A percentile compares a stretch with the other conserved stretches of the same genome.
phyloP scores from a whole-genome alignment of 1,140 invertebrate genomes.

The Physella acuta region DNA sequence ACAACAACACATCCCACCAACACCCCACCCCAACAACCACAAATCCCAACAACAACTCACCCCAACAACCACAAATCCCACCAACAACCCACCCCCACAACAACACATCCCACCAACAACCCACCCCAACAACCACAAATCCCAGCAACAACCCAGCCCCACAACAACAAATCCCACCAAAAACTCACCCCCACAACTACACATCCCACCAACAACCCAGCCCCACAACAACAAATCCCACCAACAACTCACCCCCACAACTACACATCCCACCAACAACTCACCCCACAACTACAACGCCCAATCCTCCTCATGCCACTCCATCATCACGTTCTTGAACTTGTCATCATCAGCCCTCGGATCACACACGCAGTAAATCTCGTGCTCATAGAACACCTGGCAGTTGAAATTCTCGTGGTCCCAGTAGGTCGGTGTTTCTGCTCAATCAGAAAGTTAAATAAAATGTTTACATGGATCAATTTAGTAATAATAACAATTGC shows the following conservation, averaged over 20 bases:
- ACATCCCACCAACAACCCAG: neutral
- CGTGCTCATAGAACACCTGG: slow-evolving; percentile 9
- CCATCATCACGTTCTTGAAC: neutral
- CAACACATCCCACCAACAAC: too few relatives aligned
- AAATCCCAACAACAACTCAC: too few relatives aligned
- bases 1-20: too few relatives aligned
- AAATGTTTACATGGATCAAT: too few relatives aligned
- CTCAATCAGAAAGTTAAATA: neutral
- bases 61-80: too few relatives aligned
- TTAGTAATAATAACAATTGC: too few relatives aligned
- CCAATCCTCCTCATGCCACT: slow-evolving; percentile 3
- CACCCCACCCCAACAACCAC: too few relatives aligned
- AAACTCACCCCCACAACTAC: neutral
- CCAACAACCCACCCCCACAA: too few relatives aligned
- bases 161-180: neutral
- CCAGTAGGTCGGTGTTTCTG: slow-evolving; percentile 6
- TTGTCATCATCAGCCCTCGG: neutral
- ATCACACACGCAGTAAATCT: neutral
- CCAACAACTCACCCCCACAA: neutral
- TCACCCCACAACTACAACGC: neutral
- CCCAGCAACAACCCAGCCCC: too few relatives aligned
- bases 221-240: neutral
- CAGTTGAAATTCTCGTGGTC: slow-evolving; percentile 6
- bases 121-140: too few relatives aligned
- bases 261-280: neutral